Conservation (phyloP, 2,888 invertebrate genomes). For the Macrophya alboannulata region DNA sequence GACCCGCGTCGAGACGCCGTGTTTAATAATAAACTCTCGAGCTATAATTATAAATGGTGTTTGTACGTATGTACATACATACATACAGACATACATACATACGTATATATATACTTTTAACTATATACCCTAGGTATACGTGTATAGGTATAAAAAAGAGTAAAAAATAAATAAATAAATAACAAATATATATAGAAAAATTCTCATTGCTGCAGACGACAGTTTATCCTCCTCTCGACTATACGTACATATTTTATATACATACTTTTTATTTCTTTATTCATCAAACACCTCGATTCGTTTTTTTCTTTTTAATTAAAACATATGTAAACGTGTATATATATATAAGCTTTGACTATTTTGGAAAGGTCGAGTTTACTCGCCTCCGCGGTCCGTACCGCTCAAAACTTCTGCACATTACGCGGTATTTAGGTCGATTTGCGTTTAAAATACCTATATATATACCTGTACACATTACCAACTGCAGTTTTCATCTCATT, state of each 20-base stretch:
- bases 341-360: neutral
- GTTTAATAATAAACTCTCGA: constrained; percentile 41
- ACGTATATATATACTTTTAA: too few species aligned
- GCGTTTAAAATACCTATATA: neutral
- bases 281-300: neutral
- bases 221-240: neutral
- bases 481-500: constrained; percentile 13
- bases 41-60: constrained; percentile 37
- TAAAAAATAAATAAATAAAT: neutral
- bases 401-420: neutral
- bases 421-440: constrained; percentile 17
- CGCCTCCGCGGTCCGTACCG: neutral
- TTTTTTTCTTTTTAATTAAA: neutral
- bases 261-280: neutral
- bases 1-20: neutral
- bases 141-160: neutral
- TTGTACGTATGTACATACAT: constrained; percentile 11
- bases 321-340: neutral
- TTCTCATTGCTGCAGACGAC: neutral
- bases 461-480: neutral
- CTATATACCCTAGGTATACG: too few species aligned
- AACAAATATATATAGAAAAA: neutral
- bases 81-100: too few species aligned
- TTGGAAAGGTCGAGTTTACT: neutral
- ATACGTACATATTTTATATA: neutral